These are phyloP conservation scores for Scaptomyza parva DNA, from an alignment of 2,888 invertebrate species.

Conservation along the genomic window DNA sequence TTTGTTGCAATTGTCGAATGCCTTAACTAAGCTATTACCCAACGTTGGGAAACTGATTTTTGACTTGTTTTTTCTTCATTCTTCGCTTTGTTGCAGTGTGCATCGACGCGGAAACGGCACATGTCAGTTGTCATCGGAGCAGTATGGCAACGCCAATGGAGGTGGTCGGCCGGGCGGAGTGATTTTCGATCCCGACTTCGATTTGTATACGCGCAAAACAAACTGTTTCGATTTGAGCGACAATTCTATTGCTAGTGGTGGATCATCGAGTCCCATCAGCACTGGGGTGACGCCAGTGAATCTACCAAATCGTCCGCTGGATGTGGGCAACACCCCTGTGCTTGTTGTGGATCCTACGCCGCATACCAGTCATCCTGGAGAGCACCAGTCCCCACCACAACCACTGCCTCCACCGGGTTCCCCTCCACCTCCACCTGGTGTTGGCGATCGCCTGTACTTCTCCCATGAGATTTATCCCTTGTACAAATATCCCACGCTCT, in stretches of 20 bases:
- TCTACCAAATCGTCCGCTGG: constrained; percentile 72
- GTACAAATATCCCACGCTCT: constrained; percentile 84
- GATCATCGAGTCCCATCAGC: constrained; percentile 59
- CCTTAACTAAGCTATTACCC: constrained; percentile 52
- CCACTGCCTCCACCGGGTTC: constrained; percentile 48
- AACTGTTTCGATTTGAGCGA: constrained; percentile 85
- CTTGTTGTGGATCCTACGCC: constrained; percentile 80
- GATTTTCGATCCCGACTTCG: constrained; percentile 87
- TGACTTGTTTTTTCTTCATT: constrained; percentile 30
- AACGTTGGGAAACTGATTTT: constrained; percentile 30
- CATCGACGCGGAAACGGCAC: constrained; percentile 87
- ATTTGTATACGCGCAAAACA: constrained; percentile 87
- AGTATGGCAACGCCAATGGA: constrained; percentile 85
- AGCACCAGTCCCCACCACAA: constrained; percentile 35
- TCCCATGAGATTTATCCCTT: constrained; percentile 83
- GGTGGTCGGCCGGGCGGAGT: constrained; percentile 85
- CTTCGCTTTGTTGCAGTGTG: constrained; percentile 85
- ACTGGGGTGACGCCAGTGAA: constrained; percentile 72
- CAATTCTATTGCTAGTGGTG: constrained; percentile 76
- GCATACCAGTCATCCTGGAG: constrained; percentile 53
- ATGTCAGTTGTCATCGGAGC: constrained; percentile 86
- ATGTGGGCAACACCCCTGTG: constrained; percentile 75
- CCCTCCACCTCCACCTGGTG: constrained; percentile 50
- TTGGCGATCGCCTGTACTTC: constrained; percentile 83
- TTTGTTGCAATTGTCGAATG: constrained; percentile 28